A percentile compares a stretch with the other conserved stretches of the same genome.
Conservation (phyloP, 92 coral and sea anemone species). For the Epizoanthus rinbou region DNA sequence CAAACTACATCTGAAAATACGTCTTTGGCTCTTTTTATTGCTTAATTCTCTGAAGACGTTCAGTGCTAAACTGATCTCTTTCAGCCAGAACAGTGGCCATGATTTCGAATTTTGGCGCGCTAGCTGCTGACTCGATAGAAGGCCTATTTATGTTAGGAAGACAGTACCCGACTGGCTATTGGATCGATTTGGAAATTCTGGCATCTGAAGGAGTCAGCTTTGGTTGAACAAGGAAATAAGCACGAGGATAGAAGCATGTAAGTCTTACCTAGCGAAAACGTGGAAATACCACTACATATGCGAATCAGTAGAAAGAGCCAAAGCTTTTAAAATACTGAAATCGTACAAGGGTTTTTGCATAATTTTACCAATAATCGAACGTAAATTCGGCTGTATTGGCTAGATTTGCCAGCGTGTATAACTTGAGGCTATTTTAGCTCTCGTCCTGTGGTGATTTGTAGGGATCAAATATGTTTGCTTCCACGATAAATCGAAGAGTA, state of each 20-base stretch:
- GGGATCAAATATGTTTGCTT: not conserved
- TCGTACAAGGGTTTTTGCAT: constrained; percentile 17
- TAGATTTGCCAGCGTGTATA: not conserved
- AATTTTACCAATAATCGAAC: not conserved
- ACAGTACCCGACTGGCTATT: not conserved
- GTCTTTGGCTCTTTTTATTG: too few species aligned
- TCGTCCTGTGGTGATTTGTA: too few species aligned
- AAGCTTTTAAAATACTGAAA: constrained; percentile 3
- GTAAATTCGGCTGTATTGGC: not conserved
- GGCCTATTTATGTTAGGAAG: too few species aligned
- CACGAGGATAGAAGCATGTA: too few species aligned
- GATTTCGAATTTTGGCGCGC: too few species aligned
- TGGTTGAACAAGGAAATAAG: not conserved
- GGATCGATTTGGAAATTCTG: constrained; percentile 14
- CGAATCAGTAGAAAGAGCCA: not conserved
- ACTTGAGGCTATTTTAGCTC: too few species aligned
- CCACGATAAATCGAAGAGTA: not conserved
- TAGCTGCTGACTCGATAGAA: too few species aligned
- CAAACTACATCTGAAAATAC: too few species aligned
- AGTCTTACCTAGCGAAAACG: not conserved
- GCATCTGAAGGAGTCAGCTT: constrained; percentile 1
- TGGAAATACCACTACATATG: not conserved
- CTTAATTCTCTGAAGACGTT: not conserved
- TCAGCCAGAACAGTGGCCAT: too few species aligned
- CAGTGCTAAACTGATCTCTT: not conserved